A percentile compares a stretch with the other conserved stretches of the same genome.
phyloP scores from a whole-genome alignment of 1,140 invertebrate species.

The Aethina tumida region DNA sequence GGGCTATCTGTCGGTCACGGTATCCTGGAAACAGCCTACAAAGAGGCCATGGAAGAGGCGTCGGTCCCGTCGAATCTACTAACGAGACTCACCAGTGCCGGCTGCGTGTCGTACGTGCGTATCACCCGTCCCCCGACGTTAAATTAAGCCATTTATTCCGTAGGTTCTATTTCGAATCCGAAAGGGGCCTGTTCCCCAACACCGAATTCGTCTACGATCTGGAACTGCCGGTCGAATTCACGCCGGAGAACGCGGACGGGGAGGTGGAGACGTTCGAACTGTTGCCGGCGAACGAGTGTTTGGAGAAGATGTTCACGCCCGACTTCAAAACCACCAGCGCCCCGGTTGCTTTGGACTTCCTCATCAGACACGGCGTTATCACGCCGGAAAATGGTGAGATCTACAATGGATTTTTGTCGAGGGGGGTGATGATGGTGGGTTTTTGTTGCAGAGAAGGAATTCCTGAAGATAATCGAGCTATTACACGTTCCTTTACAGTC shows the following conservation, averaged over 20 bases:
- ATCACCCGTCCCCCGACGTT: neutral
- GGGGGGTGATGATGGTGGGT: neutral
- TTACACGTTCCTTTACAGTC: conserved; percentile 77
- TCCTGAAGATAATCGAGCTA: conserved; percentile 72
- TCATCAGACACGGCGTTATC: conserved; percentile 81
- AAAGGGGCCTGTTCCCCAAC: conserved; percentile 85
- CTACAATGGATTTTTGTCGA: conserved; percentile 13
- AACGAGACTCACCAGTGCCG: conserved; percentile 64
- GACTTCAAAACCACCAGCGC: conserved; percentile 90
- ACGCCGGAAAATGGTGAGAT: conserved; percentile 81
- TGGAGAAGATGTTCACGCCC: conserved; percentile 67
- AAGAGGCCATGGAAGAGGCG: conserved; percentile 91
- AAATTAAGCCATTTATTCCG: conserved; percentile 6
- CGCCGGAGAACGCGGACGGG: conserved; percentile 82
- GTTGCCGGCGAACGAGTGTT: conserved; percentile 65
- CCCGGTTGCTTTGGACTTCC: conserved; percentile 82
- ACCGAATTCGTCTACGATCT: conserved; percentile 93
- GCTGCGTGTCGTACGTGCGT: conserved; percentile 64
- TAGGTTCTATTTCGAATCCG: conserved; percentile 85
- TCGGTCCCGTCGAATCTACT: conserved; percentile 67
- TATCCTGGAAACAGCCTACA: conserved; percentile 78
- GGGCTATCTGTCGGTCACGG: conserved; percentile 81
- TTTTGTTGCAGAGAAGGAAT: conserved; percentile 61
- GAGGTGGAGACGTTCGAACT: conserved; percentile 87
- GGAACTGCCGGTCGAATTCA: conserved; percentile 80